Evolutionary conservation across 2,888 invertebrate genomes (phyloP), one percentile per base, ranked within the genome.

Genomic region (Ernsta delagoae): DNA sequence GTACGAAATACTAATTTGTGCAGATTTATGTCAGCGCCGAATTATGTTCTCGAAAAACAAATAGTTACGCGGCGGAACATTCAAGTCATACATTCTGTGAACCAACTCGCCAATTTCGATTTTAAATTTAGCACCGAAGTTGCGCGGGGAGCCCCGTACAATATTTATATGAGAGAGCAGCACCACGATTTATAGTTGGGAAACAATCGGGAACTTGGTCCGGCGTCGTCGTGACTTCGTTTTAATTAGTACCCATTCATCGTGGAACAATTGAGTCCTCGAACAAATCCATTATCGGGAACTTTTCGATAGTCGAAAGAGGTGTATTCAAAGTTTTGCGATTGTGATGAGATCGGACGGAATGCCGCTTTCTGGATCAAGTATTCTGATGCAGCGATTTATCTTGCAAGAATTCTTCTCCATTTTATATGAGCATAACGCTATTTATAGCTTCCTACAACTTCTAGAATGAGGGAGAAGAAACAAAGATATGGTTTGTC

Each of bases 211-310:
- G 81, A 91, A 91, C 85, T 92, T 89, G 85, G 89, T 88, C 90
- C 87, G 80, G 83, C 88, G 79, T 83, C 88, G 89, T 83, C 88
- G 87, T 89, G 91, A 92, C 92, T 92, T 90, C 90, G 87, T 94
- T 94, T 93, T 94, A 94, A 94, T 94, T 94, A 93, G 92, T 90
- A 85, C 90, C 92, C 92, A 93, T 94, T 93, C 92, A 93, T 92
- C 87, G 89, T 82, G 78, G 91, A 91, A 92, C 93, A 92, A 92
- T 93, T 83, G 91, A 87, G 87, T 89, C 85, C 86, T 88, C 86
- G 86, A 88, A 90, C 90, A 86, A 90, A 92, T 92, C 92, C 88
- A 92, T 93, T 93, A 92, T 91, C 82, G 86, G 79, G 84, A 92
- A 92, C 90, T 92, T 92, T 92, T 92, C 90, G 91, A 92, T 92